Evolutionary conservation across 1,140 invertebrate species (phyloP).

Genomic region (Lithobius niger): DNA sequence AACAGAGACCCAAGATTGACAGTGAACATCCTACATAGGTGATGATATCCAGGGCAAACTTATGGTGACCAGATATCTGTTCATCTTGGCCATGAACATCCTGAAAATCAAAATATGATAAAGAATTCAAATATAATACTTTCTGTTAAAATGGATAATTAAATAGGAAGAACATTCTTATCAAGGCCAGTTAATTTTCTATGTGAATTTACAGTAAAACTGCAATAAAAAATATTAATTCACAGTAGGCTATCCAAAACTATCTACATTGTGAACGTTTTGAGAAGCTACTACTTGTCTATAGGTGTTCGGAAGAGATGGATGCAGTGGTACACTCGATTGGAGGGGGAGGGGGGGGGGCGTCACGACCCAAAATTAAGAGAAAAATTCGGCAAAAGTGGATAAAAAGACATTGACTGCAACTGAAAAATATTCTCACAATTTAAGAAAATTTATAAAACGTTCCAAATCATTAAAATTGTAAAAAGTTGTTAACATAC

Average conservation of each 20-base stretch:
- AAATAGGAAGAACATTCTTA: neutral
- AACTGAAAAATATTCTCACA: too few relatives aligned
- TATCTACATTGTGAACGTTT: too few relatives aligned
- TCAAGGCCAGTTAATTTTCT: neutral
- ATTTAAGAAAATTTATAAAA: neutral
- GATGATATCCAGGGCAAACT: slow-evolving; percentile 16
- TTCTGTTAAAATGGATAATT: neutral
- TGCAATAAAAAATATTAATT: too few relatives aligned
- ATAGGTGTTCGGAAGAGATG: too few relatives aligned
- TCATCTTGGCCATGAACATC: neutral
- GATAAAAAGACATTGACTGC: too few relatives aligned
- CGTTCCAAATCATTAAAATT: neutral
- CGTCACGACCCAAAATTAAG: too few relatives aligned
- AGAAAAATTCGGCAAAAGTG: too few relatives aligned
- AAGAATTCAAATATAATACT: neutral
- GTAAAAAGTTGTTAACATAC: neutral
- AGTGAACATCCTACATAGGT: slow-evolving; percentile 20
- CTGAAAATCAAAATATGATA: neutral
- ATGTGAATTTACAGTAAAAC: neutral
- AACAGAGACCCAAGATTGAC: slow-evolving; percentile 19
- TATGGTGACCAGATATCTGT: slow-evolving; percentile 6
- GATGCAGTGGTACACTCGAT: too few relatives aligned
- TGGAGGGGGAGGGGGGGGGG: too few relatives aligned
- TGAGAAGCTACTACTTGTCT: too few relatives aligned
- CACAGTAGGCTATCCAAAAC: too few relatives aligned